These are phyloP conservation scores for Luehdorfia chinensis DNA, from an alignment of 1,140 invertebrate genomes.

Conservation along the genomic window DNA sequence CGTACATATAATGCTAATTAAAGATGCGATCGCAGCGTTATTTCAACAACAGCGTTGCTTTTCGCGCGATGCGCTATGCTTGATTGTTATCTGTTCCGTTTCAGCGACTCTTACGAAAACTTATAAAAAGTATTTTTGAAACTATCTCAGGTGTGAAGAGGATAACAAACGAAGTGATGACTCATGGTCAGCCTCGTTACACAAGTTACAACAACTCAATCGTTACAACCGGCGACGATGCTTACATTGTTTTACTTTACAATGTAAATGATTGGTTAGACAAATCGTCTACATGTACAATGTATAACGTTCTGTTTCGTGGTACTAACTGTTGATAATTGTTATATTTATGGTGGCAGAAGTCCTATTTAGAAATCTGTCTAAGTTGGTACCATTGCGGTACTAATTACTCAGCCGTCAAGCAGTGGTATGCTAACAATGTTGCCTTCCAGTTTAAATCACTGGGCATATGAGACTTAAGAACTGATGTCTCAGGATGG, in stretches of 20 bases:
- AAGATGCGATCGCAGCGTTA: slow-evolving; percentile 5
- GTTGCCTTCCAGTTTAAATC: too few relatives aligned
- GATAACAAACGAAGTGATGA: slow-evolving; percentile 1
- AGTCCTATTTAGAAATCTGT: too few relatives aligned
- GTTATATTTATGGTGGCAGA: too few relatives aligned
- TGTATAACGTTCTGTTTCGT: neutral
- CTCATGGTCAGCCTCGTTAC: neutral
- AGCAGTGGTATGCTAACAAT: too few relatives aligned
- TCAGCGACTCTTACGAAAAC: slow-evolving; percentile 26
- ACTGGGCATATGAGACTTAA: too few relatives aligned
- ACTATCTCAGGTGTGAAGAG: slow-evolving; percentile 2
- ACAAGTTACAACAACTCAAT: neutral
- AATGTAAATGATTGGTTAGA: neutral
- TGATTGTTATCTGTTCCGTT: slow-evolving; percentile 27
- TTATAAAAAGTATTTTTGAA: slow-evolving; percentile 14
- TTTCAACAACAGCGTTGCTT: slow-evolving; percentile 19
- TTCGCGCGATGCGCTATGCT: slow-evolving; percentile 16
- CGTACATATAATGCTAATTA: slow-evolving; percentile 21
- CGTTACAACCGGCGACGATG: neutral
- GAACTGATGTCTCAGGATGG: too few relatives aligned
- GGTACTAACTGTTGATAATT: too few relatives aligned
- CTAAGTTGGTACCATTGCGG: too few relatives aligned
- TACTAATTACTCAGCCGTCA: too few relatives aligned
- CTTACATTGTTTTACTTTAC: neutral
- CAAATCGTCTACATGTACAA: neutral